phyloP scores from a whole-genome alignment of 2,888 invertebrate species.

The Cephus pygmeus region DNA sequence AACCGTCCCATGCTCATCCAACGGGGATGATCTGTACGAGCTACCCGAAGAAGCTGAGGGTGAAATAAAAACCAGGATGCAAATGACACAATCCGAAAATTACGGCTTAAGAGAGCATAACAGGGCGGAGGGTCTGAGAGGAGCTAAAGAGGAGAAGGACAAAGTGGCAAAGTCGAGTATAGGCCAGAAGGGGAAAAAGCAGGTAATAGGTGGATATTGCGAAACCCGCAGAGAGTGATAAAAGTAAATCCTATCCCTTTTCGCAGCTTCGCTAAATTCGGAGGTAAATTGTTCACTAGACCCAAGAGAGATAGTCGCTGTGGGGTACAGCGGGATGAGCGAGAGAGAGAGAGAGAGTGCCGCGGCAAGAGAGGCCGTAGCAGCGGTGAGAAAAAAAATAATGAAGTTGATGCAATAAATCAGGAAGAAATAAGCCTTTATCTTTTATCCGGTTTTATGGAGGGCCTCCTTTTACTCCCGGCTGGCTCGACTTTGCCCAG shows the following conservation, averaged over 20 bases:
- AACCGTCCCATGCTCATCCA: too few species aligned
- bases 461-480: background rate
- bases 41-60: too few species aligned
- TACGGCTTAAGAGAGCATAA: too few species aligned
- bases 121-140: too few species aligned
- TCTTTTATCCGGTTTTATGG: slow-evolving; percentile 10
- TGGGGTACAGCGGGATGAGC: too few species aligned
- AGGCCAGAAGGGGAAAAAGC: slow-evolving; percentile 9
- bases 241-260: slow-evolving; percentile 18
- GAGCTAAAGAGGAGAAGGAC: too few species aligned
- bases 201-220: slow-evolving; percentile 20
- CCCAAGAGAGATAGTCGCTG: slow-evolving; percentile 10
- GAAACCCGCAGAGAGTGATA: slow-evolving; percentile 21
- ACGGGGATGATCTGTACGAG: too few species aligned
- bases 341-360: too few species aligned
- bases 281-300: slow-evolving; percentile 18
- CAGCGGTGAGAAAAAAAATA: slow-evolving; percentile 6
- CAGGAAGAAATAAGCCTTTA: slow-evolving; percentile 16
- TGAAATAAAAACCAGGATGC: too few species aligned
- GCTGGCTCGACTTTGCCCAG: slow-evolving; percentile 6
- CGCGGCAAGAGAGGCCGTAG: background rate
- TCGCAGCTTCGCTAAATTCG: slow-evolving; percentile 16
- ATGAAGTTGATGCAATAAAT: slow-evolving; percentile 18
- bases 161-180: too few species aligned
- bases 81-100: too few species aligned